Percentiles rank a stretch among this genome's conserved stretches.
phyloP scores from a whole-genome alignment of 2,888 invertebrate species.

The Hydraecia micacea region DNA sequence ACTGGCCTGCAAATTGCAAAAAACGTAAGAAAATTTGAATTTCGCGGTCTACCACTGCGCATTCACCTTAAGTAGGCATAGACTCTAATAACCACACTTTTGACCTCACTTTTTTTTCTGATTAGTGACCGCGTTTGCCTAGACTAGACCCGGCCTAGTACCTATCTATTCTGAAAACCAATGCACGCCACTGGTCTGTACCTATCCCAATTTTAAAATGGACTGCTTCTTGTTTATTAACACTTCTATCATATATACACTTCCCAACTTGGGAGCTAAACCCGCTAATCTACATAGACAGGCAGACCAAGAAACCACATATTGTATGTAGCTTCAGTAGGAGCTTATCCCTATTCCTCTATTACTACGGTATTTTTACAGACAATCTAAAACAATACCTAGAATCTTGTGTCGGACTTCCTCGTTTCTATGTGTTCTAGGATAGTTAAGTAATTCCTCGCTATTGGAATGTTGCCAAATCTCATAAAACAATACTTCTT shows the following conservation, averaged over 20 bases:
- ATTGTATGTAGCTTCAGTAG: neutral
- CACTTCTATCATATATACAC: neutral
- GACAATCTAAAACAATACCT: neutral
- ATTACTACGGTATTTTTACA: neutral
- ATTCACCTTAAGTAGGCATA: too few relatives aligned
- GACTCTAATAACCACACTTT: too few relatives aligned
- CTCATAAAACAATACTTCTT: slow-evolving; percentile 37
- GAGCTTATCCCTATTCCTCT: too few relatives aligned
- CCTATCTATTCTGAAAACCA: too few relatives aligned
- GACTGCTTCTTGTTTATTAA: neutral
- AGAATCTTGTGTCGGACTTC: slow-evolving; percentile 1
- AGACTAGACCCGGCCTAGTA: too few relatives aligned
- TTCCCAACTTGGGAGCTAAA: neutral
- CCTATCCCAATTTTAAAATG: neutral
- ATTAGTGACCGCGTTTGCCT: too few relatives aligned
- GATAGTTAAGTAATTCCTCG: slow-evolving; percentile 15
- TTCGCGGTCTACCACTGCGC: too few relatives aligned
- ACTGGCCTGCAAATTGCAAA: too few relatives aligned
- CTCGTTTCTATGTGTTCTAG: slow-evolving; percentile 12
- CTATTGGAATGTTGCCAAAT: slow-evolving; percentile 37
- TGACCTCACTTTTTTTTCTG: too few relatives aligned
- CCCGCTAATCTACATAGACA: too few relatives aligned
- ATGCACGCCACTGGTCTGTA: too few relatives aligned
- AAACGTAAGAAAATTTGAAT: too few relatives aligned
- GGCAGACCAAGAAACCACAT: neutral